Conservation (phyloP, 2,797 vertebrate genomes). For the Bufotes viridis region DNA sequence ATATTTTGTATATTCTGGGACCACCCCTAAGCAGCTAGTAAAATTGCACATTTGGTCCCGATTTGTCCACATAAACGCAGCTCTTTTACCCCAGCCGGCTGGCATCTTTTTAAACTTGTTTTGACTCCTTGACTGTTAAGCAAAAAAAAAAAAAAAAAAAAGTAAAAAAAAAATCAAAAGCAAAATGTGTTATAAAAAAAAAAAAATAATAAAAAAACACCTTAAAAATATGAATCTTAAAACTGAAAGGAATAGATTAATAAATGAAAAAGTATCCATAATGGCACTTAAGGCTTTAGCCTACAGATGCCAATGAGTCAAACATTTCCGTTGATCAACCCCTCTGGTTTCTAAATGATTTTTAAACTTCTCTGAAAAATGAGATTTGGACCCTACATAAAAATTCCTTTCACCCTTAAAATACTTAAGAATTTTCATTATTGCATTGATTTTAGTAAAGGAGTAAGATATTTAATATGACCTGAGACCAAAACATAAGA, state of each 20-base stretch:
- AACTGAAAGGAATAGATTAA: constrained; percentile 61
- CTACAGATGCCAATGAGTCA: constrained; percentile 69
- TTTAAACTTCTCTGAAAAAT: constrained; percentile 64
- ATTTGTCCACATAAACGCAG: constrained; percentile 71
- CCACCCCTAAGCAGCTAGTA: constrained; percentile 76
- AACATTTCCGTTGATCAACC: constrained; percentile 35
- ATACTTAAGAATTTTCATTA: constrained; percentile 54
- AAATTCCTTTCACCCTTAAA: constrained; percentile 20
- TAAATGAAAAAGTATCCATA: constrained; percentile 67
- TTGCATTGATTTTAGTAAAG: constrained; percentile 66
- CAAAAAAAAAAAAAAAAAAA: constrained; percentile 69
- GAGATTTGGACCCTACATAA: constrained; percentile 70
- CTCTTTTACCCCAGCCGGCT: constrained; percentile 76
- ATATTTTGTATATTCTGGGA: constrained; percentile 81
- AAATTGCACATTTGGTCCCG: constrained; percentile 71
- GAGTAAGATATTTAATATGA: constrained; percentile 68
- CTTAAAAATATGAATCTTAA: constrained; percentile 66
- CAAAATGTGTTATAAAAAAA: constrained; percentile 60
- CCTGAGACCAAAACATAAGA: constrained; percentile 76
- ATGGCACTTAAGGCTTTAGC: constrained; percentile 74
- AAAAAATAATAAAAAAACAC: constrained; percentile 50
- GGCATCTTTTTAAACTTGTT: constrained; percentile 77
- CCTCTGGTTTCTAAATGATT: constrained; percentile 63
- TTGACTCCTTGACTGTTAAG: constrained; percentile 82
- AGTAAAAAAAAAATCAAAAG: constrained; percentile 65